phyloP scores from a whole-genome alignment of 2,797 vertebrate genomes.

The Neostethus bicornis region DNA sequence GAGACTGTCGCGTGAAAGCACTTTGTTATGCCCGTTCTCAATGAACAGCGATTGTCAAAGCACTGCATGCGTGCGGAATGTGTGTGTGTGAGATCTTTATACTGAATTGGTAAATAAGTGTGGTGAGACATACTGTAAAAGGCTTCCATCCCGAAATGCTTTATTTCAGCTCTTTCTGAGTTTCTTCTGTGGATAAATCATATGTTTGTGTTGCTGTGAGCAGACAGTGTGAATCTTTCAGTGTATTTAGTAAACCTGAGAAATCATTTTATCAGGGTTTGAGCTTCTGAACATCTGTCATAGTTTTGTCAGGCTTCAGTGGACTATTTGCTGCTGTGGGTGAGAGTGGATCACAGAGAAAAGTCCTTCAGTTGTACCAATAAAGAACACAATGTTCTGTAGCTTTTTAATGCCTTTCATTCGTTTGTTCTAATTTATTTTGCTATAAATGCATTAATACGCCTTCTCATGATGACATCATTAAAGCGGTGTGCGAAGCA shows the following conservation, averaged over 20 bases:
- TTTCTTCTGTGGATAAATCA: constrained; percentile 28
- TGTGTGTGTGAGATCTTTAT: too few relatives aligned
- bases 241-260: constrained; percentile 12
- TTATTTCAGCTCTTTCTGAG: not conserved
- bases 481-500: not conserved
- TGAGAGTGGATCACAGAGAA: constrained; percentile 5
- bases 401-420: not conserved
- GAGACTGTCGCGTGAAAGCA: too few relatives aligned
- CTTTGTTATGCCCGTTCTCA: too few relatives aligned
- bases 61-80: too few relatives aligned
- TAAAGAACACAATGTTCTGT: not conserved
- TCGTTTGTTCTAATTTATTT: not conserved
- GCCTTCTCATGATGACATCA: not conserved
- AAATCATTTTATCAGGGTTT: constrained; percentile 27
- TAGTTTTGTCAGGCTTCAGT: constrained; percentile 19
- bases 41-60: too few relatives aligned
- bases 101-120: too few relatives aligned
- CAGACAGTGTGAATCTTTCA: not conserved
- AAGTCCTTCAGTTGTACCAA: constrained; percentile 1
- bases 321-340: constrained; percentile 27
- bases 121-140: not conserved
- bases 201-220: constrained; percentile 5
- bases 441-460: constrained; percentile 1
- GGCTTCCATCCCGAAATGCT: not conserved
- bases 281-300: constrained; percentile 25